phyloP scores from a whole-genome alignment of 1,140 invertebrate genomes.

The Trichonephila clavata region DNA sequence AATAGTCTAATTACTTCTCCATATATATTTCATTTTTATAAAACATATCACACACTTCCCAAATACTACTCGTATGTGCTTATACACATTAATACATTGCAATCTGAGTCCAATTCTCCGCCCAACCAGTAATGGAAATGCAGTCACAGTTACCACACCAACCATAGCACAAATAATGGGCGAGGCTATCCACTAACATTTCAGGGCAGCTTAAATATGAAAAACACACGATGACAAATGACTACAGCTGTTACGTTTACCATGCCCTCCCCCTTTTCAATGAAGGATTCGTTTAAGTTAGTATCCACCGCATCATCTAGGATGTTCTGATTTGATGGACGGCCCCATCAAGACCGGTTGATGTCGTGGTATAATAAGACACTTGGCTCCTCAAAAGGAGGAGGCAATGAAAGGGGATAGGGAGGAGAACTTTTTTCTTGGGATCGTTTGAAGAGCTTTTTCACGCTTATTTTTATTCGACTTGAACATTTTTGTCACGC shows the following conservation, averaged over 20 bases:
- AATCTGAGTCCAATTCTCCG: too few species aligned
- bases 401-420: constrained; percentile 12
- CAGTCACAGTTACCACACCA: not conserved
- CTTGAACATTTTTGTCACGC: not conserved
- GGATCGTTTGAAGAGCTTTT: constrained; percentile 18
- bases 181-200: constrained; percentile 26
- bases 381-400: constrained; percentile 1
- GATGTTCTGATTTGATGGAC: constrained; percentile 60
- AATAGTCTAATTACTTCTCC: too few species aligned
- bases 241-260: constrained; percentile 67
- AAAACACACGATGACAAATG: constrained; percentile 61
- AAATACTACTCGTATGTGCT: too few species aligned
- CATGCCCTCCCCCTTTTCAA: constrained; percentile 3
- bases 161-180: not conserved
- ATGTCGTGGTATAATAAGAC: constrained; percentile 34
- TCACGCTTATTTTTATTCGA: constrained; percentile 55
- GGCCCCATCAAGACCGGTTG: constrained; percentile 41
- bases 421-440: not conserved
- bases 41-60: too few species aligned
- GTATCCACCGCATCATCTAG: constrained; percentile 57
- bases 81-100: too few species aligned
- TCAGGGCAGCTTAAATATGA: constrained; percentile 34
- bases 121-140: not conserved
- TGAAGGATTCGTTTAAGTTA: constrained; percentile 26
- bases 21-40: too few species aligned